Base-by-base conservation (phyloP, 1,140 invertebrate species). In the Rhagoletis pomonella region DNA sequence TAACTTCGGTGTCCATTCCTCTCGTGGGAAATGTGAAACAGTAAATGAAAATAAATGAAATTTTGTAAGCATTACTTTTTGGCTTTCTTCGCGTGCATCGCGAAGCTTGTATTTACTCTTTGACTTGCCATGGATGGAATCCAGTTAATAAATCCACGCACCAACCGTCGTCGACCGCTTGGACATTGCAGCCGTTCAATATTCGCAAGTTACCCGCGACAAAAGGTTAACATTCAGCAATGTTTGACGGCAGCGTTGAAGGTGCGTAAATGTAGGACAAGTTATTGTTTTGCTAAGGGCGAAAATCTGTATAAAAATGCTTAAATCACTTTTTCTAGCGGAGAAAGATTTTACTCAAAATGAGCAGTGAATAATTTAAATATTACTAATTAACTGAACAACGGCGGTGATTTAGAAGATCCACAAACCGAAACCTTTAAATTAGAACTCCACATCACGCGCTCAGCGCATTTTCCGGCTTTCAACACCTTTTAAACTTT, bases 31-130 rank as follows among this genome's bases (percentile, higher is more conserved):
- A 92, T 92, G 90, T 92, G 91, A 92, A 92, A 92, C 91, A 92
- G 92, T 92, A 92, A 92, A 92, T 92, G 91, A 92, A 92, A 92
- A 92, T 92, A 92, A 92, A 92, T 92, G 91, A 92, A 92, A 91
- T 92, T 92, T 90, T 91, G 90, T 91, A 89, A 89, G 88, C 89
- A 89, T 85, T 60, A 42, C 86, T 85, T 44, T 85, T 85, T 60
- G 2, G 44, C 42, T 87, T 65, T 85, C 50, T 62, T 85, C 19
- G 5, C 58, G 55, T 55, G 42, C n/a, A 58, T 19, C 19, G 5
- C 42, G 29, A 62, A 39, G 19, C 64, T 19, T 50, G n/a, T 50
- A 55, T 81, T 81, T 55, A 55, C 73, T 55, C n/a, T 81, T 58
- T 81, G 73, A 81, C 47, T 29, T 47, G 14, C 67, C 67, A 73